Percentiles rank a stretch among this genome's conserved stretches.
Evolutionary conservation across 2,888 invertebrate genomes (phyloP).

Genomic region (Crepidodera aurea): DNA sequence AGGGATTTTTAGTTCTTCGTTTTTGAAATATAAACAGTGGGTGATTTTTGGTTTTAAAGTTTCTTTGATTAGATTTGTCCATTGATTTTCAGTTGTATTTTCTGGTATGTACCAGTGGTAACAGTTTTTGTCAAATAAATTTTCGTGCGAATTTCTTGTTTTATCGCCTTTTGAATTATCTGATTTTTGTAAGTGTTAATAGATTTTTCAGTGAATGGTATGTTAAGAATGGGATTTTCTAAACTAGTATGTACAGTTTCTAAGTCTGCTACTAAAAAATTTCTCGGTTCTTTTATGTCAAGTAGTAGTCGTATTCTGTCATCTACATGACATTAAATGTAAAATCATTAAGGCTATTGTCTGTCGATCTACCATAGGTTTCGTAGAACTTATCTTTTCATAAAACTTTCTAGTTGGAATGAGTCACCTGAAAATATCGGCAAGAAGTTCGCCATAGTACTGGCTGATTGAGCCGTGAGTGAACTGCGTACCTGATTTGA

Average conservation of each 20-base stretch:
- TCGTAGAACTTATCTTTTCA: not conserved
- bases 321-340: conserved; percentile 12
- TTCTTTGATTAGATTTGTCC: not conserved
- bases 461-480: too few relatives aligned
- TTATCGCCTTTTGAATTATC: not conserved
- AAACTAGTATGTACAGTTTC: conserved; percentile 6
- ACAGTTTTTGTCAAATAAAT: not conserved
- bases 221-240: conserved; percentile 6
- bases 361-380: not conserved
- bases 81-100: not conserved
- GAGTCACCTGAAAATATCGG: not conserved
- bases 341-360: conserved; percentile 19
- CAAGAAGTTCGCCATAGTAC: not conserved
- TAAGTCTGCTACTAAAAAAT: not conserved
- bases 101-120: not conserved
- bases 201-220: not conserved
- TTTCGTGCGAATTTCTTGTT: not conserved
- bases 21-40: not conserved
- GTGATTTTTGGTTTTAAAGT: not conserved
- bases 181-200: conserved; percentile 10
- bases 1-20: not conserved
- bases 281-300: not conserved
- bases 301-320: not conserved
- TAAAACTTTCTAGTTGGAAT: not conserved
- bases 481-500: too few relatives aligned